These are phyloP conservation scores for Paramormyrops hopkinsi DNA, from an alignment of 2,797 vertebrate species.

Conservation along the genomic window DNA sequence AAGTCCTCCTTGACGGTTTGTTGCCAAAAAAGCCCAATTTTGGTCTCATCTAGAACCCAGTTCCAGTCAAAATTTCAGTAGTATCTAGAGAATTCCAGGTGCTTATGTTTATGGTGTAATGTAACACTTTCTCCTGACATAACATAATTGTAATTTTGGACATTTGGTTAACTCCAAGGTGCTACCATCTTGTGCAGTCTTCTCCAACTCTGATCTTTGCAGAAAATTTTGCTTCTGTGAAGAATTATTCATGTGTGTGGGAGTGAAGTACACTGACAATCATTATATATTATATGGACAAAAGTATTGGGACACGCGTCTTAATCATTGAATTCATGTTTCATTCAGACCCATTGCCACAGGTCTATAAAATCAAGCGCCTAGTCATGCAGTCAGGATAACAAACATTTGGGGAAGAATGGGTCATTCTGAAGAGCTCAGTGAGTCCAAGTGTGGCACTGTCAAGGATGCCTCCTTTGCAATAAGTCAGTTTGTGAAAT, in stretches of 20 bases:
- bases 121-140: background rate
- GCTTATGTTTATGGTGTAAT: background rate
- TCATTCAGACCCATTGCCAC: background rate
- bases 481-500: background rate
- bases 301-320: background rate
- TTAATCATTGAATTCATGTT: background rate
- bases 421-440: background rate
- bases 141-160: background rate
- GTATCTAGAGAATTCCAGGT: background rate
- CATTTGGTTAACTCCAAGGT: background rate
- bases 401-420: background rate
- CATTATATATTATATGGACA: background rate
- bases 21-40: background rate
- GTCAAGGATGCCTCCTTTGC: background rate
- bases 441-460: background rate
- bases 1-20: background rate
- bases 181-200: background rate
- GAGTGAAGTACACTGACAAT: background rate
- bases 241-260: background rate
- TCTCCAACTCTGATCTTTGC: background rate
- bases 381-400: background rate
- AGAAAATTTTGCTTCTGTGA: background rate
- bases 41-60: background rate
- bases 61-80: background rate
- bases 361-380: background rate